Conservation (phyloP, 2,888 invertebrate genomes). For the Andrena flavipes region DNA sequence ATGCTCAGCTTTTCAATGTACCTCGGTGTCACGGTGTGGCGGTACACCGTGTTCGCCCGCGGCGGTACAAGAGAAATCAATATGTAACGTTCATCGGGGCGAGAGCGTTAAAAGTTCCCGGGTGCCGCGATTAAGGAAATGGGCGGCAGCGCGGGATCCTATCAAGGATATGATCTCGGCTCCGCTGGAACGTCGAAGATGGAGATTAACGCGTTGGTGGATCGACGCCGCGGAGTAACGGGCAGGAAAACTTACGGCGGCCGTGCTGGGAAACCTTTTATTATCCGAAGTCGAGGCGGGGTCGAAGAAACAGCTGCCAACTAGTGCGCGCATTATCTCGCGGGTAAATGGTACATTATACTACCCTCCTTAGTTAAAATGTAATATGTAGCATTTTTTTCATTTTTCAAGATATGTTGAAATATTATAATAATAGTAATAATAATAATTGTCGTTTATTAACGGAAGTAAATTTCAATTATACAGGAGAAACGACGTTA, state of each 20-base stretch:
- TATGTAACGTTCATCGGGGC: constrained; percentile 32
- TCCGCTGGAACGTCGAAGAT: constrained; percentile 23
- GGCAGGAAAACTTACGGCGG: constrained; percentile 18
- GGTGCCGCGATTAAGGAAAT: constrained; percentile 37
- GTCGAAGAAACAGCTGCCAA: constrained; percentile 26
- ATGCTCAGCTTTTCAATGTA: not conserved
- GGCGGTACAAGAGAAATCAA: constrained; percentile 27
- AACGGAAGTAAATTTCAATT: no score
- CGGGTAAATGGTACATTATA: constrained; percentile 11
- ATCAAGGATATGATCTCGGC: constrained; percentile 30
- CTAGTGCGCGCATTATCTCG: constrained; percentile 11
- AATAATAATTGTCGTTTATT: no score
- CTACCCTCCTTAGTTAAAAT: no score
- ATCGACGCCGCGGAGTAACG: constrained; percentile 15
- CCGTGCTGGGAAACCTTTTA: constrained; percentile 14
- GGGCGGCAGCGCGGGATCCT: constrained; percentile 21
- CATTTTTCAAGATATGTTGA: no score
- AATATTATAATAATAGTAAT: no score
- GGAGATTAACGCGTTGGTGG: constrained; percentile 50
- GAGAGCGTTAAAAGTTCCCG: constrained; percentile 34
- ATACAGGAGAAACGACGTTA: no score
- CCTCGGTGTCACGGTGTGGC: not conserved
- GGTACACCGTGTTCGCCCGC: not conserved
- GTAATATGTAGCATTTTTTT: no score
- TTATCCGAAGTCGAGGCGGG: constrained; percentile 18